Percentiles rank a stretch among this genome's conserved stretches.
Conservation (phyloP, 2,797 vertebrate genomes). For the Botia kubotai region DNA sequence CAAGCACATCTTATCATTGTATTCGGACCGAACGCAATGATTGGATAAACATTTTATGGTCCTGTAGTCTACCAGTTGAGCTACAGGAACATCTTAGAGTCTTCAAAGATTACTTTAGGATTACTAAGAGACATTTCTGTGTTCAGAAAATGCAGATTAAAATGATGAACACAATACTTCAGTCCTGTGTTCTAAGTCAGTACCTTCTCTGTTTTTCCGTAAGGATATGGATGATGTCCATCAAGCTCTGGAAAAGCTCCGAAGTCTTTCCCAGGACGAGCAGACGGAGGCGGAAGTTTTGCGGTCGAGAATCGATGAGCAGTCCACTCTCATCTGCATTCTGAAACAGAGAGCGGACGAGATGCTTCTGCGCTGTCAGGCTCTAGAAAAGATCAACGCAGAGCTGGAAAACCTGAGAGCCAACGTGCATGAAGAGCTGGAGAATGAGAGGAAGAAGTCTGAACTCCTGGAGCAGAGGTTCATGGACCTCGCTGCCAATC, state of each 20-base stretch:
- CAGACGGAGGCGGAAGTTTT: conserved; percentile 62
- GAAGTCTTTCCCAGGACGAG: conserved; percentile 62
- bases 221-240: conserved; percentile 69
- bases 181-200: not conserved
- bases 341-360: conserved; percentile 83
- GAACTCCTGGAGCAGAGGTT: conserved; percentile 78
- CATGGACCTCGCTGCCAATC: conserved; percentile 78
- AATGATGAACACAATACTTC: not conserved
- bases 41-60: too few species aligned
- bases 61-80: too few species aligned
- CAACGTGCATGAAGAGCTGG: conserved; percentile 70
- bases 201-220: not conserved
- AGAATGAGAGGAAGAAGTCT: conserved; percentile 66
- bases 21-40: too few species aligned
- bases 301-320: conserved; percentile 75
- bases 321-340: conserved; percentile 80
- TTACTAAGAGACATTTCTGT: too few species aligned
- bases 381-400: conserved; percentile 76
- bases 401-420: conserved; percentile 76
- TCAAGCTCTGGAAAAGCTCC: conserved; percentile 63
- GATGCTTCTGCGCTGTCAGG: conserved; percentile 70
- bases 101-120: too few species aligned
- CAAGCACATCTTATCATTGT: too few species aligned
- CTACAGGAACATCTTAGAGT: too few species aligned
- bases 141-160: too few species aligned